A percentile compares a stretch with the other conserved stretches of the same genome.
phyloP scores from a whole-genome alignment of 2,888 invertebrate genomes.

The Tenthredo distinguenda region DNA sequence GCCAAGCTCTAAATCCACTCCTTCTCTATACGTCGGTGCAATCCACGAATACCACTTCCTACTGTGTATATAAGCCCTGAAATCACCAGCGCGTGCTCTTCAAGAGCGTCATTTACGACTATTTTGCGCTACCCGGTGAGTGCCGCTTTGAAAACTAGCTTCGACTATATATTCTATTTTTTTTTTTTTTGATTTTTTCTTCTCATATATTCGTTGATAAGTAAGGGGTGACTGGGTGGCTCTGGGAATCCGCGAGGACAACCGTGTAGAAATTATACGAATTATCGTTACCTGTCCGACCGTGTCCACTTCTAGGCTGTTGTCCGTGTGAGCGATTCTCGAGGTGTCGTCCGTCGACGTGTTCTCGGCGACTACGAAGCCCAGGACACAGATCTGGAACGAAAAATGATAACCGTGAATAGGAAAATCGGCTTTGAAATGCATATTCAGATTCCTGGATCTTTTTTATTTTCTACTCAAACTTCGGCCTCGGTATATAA shows the following conservation, averaged over 20 bases:
- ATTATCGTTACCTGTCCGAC: conserved; percentile 68
- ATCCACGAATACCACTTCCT: conserved; percentile 35
- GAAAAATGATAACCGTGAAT: conserved; percentile 31
- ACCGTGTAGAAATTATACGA: not conserved
- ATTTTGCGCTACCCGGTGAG: conserved; percentile 26
- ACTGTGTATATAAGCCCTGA: conserved; percentile 32
- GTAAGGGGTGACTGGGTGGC: not conserved
- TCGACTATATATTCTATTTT: not conserved
- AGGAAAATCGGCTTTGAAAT: too few species aligned
- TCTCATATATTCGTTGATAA: not conserved
- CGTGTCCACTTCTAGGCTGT: conserved; percentile 64
- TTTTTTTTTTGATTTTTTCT: too few species aligned
- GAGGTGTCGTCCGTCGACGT: conserved; percentile 69
- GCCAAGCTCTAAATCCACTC: conserved; percentile 47
- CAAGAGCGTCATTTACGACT: conserved; percentile 34
- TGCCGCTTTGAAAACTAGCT: conserved; percentile 12
- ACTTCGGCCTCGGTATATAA: conserved; percentile 7
- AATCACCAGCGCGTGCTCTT: conserved; percentile 43
- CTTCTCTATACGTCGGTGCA: conserved; percentile 18
- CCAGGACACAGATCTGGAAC: conserved; percentile 73
- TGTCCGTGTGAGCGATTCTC: conserved; percentile 61
- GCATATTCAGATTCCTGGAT: not conserved
- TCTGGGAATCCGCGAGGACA: not conserved
- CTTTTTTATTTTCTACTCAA: not conserved
- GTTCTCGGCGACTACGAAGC: conserved; percentile 72